Percentiles rank a stretch among this genome's conserved stretches.
phyloP scores from a whole-genome alignment of 2,113 vertebrate species.

The Coptodon rendalli region DNA sequence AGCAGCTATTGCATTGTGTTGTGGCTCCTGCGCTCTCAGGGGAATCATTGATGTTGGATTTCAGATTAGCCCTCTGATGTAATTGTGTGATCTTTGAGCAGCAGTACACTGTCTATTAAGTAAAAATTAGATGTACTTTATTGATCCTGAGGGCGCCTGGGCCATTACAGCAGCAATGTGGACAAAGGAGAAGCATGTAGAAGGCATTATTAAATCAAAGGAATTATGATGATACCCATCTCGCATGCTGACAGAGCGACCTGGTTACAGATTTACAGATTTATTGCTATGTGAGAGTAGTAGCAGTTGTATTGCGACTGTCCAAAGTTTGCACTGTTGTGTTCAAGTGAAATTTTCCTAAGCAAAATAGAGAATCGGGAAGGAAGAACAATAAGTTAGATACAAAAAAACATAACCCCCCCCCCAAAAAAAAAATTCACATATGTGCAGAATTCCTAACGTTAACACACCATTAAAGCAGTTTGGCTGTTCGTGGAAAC shows the following conservation, averaged over 20 bases:
- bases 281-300: background rate
- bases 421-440: background rate
- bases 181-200: background rate
- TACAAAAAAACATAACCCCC: background rate
- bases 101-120: background rate
- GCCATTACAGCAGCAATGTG: background rate
- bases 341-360: background rate
- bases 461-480: background rate
- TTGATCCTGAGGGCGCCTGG: background rate
- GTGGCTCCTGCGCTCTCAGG: background rate
- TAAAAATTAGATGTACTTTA: slow-evolving; percentile 3
- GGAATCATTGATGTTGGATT: background rate
- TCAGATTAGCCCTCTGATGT: slow-evolving; percentile 8
- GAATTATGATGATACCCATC: background rate
- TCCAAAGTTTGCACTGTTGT: background rate
- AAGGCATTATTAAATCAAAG: background rate
- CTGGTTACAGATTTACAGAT: slow-evolving; percentile 13
- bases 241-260: background rate
- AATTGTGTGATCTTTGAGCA: slow-evolving; percentile 19
- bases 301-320: background rate
- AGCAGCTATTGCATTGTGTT: background rate
- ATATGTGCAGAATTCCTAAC: background rate
- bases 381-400: background rate
- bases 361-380: background rate
- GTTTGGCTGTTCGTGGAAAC: background rate